Conservation (phyloP, 2,113 vertebrate species). For the Balaenoptera acutorostrata region DNA sequence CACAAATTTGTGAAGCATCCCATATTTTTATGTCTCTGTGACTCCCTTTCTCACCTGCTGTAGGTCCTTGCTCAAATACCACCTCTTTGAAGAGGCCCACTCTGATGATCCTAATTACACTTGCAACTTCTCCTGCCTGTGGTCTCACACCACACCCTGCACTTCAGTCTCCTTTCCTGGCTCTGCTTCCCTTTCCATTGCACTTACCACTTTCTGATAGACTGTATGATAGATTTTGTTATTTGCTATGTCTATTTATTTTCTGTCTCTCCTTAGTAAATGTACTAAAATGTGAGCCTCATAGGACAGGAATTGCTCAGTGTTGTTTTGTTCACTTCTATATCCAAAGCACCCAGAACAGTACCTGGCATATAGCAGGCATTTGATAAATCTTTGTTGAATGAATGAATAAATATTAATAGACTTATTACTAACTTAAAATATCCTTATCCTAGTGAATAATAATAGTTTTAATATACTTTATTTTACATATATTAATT, state of each 20-base stretch:
- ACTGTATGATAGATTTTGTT: accelerated
- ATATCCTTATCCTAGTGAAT: not conserved
- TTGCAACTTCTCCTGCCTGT: not conserved
- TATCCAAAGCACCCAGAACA: not conserved
- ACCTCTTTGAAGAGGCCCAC: not conserved
- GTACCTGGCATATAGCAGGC: not conserved
- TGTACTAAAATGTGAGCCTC: not conserved
- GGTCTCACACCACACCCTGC: not conserved
- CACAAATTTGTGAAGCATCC: not conserved
- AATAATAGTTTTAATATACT: not conserved
- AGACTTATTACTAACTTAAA: not conserved
- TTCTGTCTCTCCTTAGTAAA: not conserved
- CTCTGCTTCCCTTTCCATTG: not conserved
- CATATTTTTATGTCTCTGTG: not conserved
- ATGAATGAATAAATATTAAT: not conserved
- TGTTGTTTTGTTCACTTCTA: not conserved
- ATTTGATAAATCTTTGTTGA: not conserved
- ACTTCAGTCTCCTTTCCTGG: not conserved
- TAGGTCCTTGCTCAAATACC: not conserved
- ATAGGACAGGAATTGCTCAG: not conserved
- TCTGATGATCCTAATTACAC: not conserved
- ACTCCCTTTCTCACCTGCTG: not conserved
- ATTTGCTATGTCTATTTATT: not conserved
- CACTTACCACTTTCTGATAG: not conserved
- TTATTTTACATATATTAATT: not conserved